These are phyloP conservation scores for Bombus breviceps DNA, from an alignment of 1,140 invertebrate species.

Conservation along the genomic window DNA sequence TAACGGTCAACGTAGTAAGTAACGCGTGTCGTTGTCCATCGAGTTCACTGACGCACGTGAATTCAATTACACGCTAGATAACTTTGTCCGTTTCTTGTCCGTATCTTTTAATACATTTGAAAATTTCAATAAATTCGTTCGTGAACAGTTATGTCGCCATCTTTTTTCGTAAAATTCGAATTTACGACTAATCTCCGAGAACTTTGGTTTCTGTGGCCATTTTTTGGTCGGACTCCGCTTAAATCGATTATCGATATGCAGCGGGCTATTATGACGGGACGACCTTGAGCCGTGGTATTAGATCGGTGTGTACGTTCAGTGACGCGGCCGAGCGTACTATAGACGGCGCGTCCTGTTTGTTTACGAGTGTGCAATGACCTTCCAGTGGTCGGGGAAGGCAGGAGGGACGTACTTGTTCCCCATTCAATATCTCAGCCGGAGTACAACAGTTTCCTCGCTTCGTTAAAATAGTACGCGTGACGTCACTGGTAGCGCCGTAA, in stretches of 20 bases:
- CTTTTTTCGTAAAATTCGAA: background rate
- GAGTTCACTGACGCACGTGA: conserved; percentile 1
- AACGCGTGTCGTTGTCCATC: background rate
- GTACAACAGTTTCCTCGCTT: conserved; percentile 52
- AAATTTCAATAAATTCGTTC: background rate
- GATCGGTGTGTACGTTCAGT: conserved; percentile 61
- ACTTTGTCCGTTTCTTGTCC: background rate
- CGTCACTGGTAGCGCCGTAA: conserved; percentile 26
- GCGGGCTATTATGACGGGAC: conserved; percentile 39
- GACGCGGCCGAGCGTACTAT: conserved; percentile 54
- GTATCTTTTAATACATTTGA: background rate
- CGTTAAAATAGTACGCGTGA: conserved; percentile 42
- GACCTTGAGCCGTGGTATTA: conserved; percentile 60
- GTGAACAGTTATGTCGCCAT: background rate
- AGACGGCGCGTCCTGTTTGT: conserved; percentile 64
- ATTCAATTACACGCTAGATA: background rate
- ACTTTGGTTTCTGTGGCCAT: background rate
- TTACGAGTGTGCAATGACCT: conserved; percentile 69
- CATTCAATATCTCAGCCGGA: conserved; percentile 67
- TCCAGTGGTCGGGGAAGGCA: conserved; percentile 41
- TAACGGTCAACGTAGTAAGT: conserved; percentile 22
- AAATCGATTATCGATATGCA: conserved; percentile 50
- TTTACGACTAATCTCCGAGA: too few species aligned
- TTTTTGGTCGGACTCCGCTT: conserved; percentile 11
- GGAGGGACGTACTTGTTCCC: conserved; percentile 54